phyloP scores from a whole-genome alignment of 2,797 vertebrate species.

The Phrynocephalus vlangalii region DNA sequence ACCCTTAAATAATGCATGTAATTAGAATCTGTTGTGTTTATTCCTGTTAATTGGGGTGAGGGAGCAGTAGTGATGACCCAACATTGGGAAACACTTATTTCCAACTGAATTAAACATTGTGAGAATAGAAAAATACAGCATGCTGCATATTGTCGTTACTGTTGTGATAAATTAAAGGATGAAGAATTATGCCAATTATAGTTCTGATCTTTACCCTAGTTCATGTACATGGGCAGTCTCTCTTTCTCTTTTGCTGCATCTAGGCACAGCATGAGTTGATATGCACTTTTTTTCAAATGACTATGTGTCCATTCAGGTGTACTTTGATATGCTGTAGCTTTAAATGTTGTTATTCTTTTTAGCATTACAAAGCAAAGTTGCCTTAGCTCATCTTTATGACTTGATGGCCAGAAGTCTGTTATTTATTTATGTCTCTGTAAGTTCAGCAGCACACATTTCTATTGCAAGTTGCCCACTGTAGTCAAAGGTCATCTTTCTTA shows the following conservation, averaged over 20 bases:
- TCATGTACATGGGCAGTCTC: neutral
- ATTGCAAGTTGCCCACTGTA: too few species aligned
- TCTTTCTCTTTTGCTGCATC: neutral
- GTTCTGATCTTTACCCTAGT: neutral
- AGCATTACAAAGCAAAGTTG: neutral
- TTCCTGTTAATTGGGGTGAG: constrained; percentile 6
- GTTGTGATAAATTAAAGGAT: neutral
- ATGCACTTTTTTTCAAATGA: too few species aligned
- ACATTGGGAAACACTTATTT: constrained; percentile 19
- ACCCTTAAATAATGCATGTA: constrained; percentile 24
- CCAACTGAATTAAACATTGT: neutral
- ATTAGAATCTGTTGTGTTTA: constrained; percentile 26
- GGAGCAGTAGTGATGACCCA: neutral
- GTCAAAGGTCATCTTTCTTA: too few species aligned
- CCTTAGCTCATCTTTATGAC: neutral
- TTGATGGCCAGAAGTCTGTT: neutral
- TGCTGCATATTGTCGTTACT: neutral
- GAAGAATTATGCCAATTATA: neutral
- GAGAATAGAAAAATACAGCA: constrained; percentile 1
- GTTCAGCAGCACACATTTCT: too few species aligned
- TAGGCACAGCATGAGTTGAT: too few species aligned
- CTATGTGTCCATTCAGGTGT: neutral
- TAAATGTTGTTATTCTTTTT: too few species aligned
- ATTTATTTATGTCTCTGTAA: too few species aligned
- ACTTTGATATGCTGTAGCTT: constrained; percentile 1